Base-by-base conservation (phyloP, 2,888 invertebrate genomes). In the Cryptocheilus praepositus region DNA sequence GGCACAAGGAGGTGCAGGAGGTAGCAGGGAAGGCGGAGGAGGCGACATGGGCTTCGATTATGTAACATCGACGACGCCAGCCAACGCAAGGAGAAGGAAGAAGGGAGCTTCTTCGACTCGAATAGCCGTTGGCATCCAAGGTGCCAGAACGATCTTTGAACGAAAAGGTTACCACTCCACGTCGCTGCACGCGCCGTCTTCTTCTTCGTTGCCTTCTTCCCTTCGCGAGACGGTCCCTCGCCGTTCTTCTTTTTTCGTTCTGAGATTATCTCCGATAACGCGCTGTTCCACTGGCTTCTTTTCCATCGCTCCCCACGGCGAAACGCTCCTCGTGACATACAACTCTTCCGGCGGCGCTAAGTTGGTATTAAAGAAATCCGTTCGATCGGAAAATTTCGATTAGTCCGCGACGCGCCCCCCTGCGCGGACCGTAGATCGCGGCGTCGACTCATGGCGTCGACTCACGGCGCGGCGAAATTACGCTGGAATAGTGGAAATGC, bases 261-360 rank as follows among this genome's bases (percentile, higher is more conserved):
- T 63, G 21, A 61, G 71, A 74, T 74, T 71, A 73, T 71, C 61
- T 67, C 54, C 64, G 62, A 71, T 69, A 69, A 71, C 51, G 22
- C 51, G 46, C 68, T 71, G 44, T 36, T 36, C 36, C 36, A 36
- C 36, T 36, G 36, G 36, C 36, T 36, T 11, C 36, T 36, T 36
- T 36, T 36, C 36, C 36, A 36, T 36, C 8, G 36, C 11, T 36
- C 36, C 36, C 36, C 36, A 36, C 36, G 36, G 36, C 36, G 36
- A 36, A 36, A 36, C 36, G 36, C 11, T 36, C 8, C 36, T 11
- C 36, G 36, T 36, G 36, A 36, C 36, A 36, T 36, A 36, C 36
- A 36, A 36, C 36, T 36, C 36, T 36, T 11, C 36, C 36, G 11
- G 36, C 36, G 36, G 36, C 36, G 36, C 36, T 36, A 36, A 36